phyloP scores from a whole-genome alignment of 2,113 vertebrate genomes.

The Herpetotheres cachinnans region DNA sequence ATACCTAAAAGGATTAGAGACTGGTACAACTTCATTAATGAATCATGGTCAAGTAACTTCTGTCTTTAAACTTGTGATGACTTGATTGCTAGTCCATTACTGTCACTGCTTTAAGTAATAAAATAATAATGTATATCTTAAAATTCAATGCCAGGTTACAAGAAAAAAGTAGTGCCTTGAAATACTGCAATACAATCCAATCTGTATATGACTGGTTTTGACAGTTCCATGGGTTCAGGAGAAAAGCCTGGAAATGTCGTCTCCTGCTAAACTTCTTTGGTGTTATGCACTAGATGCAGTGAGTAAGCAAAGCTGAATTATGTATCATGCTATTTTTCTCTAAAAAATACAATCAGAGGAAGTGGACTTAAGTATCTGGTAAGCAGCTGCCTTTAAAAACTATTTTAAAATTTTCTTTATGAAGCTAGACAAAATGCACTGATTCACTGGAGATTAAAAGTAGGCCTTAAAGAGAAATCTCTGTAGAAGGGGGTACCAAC shows the following conservation, averaged over 20 bases:
- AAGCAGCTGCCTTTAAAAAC: not conserved
- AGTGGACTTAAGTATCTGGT: not conserved
- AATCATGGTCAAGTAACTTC: not conserved
- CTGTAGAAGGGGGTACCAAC: not conserved
- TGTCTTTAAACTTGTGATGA: not conserved
- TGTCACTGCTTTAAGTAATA: not conserved
- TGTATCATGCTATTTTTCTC: not conserved
- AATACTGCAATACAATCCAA: not conserved
- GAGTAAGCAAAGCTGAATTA: not conserved
- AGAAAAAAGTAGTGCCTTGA: not conserved
- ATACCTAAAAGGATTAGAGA: not conserved
- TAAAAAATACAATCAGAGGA: not conserved
- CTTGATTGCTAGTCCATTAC: not conserved
- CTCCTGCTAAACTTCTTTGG: not conserved
- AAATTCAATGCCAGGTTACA: constrained; percentile 12
- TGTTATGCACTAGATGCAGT: not conserved
- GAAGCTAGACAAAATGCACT: not conserved
- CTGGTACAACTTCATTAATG: not conserved
- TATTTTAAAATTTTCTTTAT: not conserved
- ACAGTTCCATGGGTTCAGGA: not conserved
- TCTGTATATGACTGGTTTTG: not conserved
- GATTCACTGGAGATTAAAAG: not conserved
- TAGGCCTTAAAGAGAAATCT: not conserved
- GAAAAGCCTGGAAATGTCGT: not conserved
- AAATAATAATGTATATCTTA: not conserved